These are phyloP conservation scores for Varanus salvator DNA, from an alignment of 2,113 vertebrate species.

Conservation along the genomic window DNA sequence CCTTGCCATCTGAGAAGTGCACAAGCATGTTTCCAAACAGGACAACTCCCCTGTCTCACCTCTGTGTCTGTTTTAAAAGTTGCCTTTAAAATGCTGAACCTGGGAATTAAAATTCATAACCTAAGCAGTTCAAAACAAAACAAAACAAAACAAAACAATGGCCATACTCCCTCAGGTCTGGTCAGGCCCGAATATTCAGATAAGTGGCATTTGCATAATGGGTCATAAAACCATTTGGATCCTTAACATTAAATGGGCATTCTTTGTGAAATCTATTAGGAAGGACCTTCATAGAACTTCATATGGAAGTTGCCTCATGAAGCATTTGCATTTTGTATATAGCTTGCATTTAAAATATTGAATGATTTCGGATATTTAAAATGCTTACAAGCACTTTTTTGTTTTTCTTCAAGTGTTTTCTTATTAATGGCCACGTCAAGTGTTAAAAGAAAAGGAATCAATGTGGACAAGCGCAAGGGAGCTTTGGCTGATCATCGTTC, in stretches of 20 bases:
- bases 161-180: background rate
- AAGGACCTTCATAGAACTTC: background rate
- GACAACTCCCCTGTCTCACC: background rate
- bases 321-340: background rate
- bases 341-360: background rate
- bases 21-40: background rate
- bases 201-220: slow-evolving; percentile 1
- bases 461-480: background rate
- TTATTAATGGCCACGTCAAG: no score
- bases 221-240: slow-evolving; percentile 2
- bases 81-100: background rate
- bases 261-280: background rate
- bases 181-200: background rate
- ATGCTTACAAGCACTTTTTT: background rate
- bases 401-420: no score
- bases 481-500: background rate
- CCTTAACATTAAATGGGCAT: slow-evolving; percentile 1
- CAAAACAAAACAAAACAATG: slow-evolving; percentile 18
- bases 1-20: background rate
- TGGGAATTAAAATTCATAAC: slow-evolving; percentile 19
- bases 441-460: no score
- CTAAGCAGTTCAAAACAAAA: background rate
- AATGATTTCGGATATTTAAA: background rate
- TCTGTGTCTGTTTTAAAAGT: background rate
- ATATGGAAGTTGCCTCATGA: background rate